These are phyloP conservation scores for Clepsis dumicolana DNA, from an alignment of 2,888 invertebrate genomes.

Conservation along the genomic window DNA sequence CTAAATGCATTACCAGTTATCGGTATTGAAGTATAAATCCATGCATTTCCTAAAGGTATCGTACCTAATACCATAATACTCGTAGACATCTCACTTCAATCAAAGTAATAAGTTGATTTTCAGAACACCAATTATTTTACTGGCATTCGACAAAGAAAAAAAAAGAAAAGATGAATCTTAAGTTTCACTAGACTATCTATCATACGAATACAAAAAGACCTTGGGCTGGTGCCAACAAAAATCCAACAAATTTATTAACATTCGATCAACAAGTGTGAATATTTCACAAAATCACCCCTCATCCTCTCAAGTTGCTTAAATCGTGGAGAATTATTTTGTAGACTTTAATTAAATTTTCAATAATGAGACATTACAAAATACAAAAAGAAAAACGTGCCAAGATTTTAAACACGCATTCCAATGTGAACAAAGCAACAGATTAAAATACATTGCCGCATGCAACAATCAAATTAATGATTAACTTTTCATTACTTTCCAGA, in stretches of 20 bases:
- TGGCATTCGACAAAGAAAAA: neutral
- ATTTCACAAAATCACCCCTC: neutral
- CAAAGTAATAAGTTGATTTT: neutral
- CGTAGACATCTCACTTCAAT: no score
- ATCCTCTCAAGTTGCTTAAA: neutral
- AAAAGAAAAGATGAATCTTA: neutral
- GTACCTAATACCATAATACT: no score
- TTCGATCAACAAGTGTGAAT: neutral
- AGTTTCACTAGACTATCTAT: neutral
- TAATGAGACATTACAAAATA: neutral
- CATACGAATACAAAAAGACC: neutral
- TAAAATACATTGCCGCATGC: slow-evolving; percentile 10
- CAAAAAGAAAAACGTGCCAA: neutral
- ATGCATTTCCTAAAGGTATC: no score
- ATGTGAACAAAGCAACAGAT: slow-evolving; percentile 2
- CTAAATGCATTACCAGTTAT: no score
- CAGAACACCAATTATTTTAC: neutral
- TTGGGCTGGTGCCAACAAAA: neutral
- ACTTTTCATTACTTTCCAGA: neutral
- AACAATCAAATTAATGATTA: neutral
- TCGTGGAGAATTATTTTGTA: neutral
- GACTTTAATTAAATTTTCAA: neutral
- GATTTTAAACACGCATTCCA: neutral
- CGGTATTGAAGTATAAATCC: no score
- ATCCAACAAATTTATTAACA: neutral